A percentile compares a stretch with the other conserved stretches of the same genome.
These are phyloP conservation scores for Drusus annulatus DNA, from an alignment of 1,140 invertebrate genomes.

Conservation along the genomic window DNA sequence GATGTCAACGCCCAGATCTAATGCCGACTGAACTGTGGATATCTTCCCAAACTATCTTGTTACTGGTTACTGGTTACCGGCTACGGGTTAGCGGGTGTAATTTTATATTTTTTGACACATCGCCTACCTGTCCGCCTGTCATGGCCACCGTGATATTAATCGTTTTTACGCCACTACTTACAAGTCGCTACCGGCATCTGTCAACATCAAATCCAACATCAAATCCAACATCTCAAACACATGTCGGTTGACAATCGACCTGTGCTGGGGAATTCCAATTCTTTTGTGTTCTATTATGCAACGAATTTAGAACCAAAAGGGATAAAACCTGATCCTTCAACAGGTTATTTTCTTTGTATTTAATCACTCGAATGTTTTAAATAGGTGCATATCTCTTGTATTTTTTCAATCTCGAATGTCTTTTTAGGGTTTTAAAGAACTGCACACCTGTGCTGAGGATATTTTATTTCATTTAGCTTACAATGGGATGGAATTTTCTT, in stretches of 20 bases:
- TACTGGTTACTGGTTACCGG: slow-evolving; percentile 3
- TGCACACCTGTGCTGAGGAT: slow-evolving; percentile 13
- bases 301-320: slow-evolving; percentile 5
- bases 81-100: slow-evolving; percentile 30
- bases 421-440: background rate
- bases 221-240: slow-evolving; percentile 41
- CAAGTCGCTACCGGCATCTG: slow-evolving; percentile 16
- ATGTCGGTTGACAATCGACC: slow-evolving; percentile 49
- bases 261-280: slow-evolving; percentile 7
- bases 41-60: slow-evolving; percentile 50
- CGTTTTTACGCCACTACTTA: slow-evolving; percentile 41
- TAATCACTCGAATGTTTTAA: slow-evolving; percentile 38
- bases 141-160: slow-evolving; percentile 40
- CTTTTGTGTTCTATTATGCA: slow-evolving; percentile 10
- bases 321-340: slow-evolving; percentile 40
- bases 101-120: slow-evolving; percentile 52
- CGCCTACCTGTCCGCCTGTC: slow-evolving; percentile 41
- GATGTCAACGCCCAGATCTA: slow-evolving; percentile 31
- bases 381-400: background rate
- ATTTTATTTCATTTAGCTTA: slow-evolving; percentile 21
- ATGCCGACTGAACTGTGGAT: background rate
- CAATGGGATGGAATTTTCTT: background rate
- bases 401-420: background rate
- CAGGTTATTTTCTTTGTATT: slow-evolving; percentile 47
- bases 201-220: slow-evolving; percentile 2